Conservation (phyloP, 2,113 vertebrate genomes). For the Cheilinus undulatus region DNA sequence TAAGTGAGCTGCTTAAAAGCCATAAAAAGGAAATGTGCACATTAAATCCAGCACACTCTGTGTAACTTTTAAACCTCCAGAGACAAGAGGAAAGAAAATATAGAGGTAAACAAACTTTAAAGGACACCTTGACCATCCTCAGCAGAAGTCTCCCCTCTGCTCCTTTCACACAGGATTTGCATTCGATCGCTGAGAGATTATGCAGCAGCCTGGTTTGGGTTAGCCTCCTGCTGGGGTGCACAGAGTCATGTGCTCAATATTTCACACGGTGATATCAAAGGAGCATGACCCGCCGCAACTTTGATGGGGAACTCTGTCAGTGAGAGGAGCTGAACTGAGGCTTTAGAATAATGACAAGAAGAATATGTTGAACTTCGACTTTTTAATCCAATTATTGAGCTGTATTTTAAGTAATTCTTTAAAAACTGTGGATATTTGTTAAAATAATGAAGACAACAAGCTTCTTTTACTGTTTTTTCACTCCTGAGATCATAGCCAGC, state of each 20-base stretch:
- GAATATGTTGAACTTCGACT: no score
- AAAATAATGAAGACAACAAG: no score
- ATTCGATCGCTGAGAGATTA: conserved; percentile 45
- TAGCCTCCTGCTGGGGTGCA: conserved; percentile 38
- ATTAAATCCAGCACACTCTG: conserved; percentile 13
- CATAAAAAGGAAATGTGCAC: conserved; percentile 32
- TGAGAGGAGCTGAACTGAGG: conserved; percentile 3
- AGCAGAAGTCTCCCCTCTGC: conserved; percentile 44
- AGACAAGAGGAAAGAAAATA: neutral
- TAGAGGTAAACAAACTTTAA: conserved; percentile 58
- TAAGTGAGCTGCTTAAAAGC: conserved; percentile 24
- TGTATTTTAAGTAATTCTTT: no score
- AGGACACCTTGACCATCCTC: conserved; percentile 66
- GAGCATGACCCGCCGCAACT: conserved; percentile 4
- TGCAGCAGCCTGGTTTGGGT: conserved; percentile 24
- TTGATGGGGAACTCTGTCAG: conserved; percentile 3
- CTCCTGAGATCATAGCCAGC: no score
- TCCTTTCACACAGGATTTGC: conserved; percentile 51
- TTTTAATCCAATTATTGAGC: no score
- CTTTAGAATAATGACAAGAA: no score
- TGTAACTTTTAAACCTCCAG: neutral
- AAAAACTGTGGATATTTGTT: no score
- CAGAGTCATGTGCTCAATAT: conserved; percentile 27
- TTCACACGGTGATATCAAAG: conserved; percentile 41
- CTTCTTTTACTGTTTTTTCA: no score